Conservation (phyloP, 2,888 invertebrate species). For the Agrotis exclamationis region DNA sequence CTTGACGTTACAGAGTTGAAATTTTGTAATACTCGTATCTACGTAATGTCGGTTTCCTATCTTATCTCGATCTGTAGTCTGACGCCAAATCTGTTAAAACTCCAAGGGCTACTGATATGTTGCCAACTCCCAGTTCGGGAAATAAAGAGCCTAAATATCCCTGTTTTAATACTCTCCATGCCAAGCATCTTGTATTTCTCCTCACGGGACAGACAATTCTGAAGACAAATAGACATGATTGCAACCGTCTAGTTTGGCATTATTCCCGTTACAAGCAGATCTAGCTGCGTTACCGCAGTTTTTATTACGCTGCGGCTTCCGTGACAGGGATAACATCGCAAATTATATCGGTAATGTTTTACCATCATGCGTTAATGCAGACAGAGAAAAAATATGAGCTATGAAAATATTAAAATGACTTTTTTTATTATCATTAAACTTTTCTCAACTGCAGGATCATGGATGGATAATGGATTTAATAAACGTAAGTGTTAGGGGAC, state of each 20-base stretch:
- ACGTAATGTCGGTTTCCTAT: not conserved
- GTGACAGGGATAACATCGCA: constrained; percentile 31
- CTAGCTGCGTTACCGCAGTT: constrained; percentile 37
- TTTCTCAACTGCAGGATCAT: not conserved
- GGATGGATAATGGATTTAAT: not conserved
- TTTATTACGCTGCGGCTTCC: constrained; percentile 55
- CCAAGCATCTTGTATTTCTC: constrained; percentile 29
- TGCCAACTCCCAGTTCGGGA: constrained; percentile 2
- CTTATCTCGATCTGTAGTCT: constrained; percentile 18
- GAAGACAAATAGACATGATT: constrained; percentile 29
- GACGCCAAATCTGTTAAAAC: constrained; percentile 3
- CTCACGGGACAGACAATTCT: constrained; percentile 7
- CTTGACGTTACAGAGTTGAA: not conserved
- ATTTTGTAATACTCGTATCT: not conserved
- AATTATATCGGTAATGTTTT: constrained; percentile 41
- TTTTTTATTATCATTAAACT: no score
- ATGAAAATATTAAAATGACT: not conserved
- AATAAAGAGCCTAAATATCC: not conserved
- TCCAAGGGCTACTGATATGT: constrained; percentile 8
- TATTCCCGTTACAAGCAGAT: constrained; percentile 40
- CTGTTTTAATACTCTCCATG: constrained; percentile 12
- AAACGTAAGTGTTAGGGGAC: not conserved
- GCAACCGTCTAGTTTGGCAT: constrained; percentile 34
- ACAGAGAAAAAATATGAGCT: not conserved
- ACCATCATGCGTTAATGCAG: not conserved